phyloP scores from a whole-genome alignment of 2,113 vertebrate genomes.

The Pseudorasbora parva region DNA sequence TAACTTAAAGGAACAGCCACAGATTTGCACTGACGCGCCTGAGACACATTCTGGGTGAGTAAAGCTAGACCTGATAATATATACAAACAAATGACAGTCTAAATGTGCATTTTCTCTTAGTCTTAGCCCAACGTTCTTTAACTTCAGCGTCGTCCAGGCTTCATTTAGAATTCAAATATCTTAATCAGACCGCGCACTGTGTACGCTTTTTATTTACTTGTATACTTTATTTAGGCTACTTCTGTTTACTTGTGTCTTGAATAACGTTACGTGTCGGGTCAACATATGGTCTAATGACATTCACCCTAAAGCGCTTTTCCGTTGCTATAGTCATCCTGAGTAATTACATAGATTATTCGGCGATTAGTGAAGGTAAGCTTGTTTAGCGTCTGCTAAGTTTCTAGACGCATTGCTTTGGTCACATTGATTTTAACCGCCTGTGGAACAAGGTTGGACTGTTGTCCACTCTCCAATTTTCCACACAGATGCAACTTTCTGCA shows the following conservation, averaged over 20 bases:
- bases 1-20: background rate
- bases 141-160: background rate
- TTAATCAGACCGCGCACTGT: background rate
- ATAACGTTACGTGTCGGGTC: background rate
- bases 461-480: background rate
- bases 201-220: background rate
- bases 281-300: constrained; percentile 8
- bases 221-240: background rate
- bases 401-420: background rate
- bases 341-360: constrained; percentile 51
- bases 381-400: constrained; percentile 38
- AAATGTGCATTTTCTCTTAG: background rate
- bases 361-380: constrained; percentile 52
- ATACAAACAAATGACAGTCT: background rate
- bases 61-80: background rate
- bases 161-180: background rate
- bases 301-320: background rate
- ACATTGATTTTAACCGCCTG: background rate
- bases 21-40: background rate
- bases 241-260: background rate
- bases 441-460: background rate
- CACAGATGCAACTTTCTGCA: constrained; percentile 12
- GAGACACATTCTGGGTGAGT: constrained; percentile 3
- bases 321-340: constrained; percentile 31
- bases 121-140: background rate